Percentiles rank a stretch among this genome's conserved stretches.
These are phyloP conservation scores for Pandion haliaetus DNA, from an alignment of 2,113 vertebrate genomes.

Conservation along the genomic window DNA sequence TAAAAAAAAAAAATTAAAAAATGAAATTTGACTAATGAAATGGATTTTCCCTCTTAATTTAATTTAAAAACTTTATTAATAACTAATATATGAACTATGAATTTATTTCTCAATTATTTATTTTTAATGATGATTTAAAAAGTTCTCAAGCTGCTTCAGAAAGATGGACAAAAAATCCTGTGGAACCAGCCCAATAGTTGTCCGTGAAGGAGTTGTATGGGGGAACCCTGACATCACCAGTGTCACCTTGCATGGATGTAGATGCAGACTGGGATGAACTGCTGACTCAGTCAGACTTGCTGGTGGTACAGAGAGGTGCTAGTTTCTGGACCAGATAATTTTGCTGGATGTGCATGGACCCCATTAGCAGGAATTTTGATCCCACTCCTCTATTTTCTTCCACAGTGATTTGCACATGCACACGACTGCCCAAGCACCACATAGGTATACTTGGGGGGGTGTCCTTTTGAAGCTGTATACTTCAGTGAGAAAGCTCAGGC, in stretches of 20 bases:
- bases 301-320: background rate
- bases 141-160: background rate
- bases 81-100: background rate
- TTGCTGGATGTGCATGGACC: background rate
- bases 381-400: background rate
- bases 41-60: background rate
- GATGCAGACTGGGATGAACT: background rate
- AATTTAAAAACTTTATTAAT: background rate
- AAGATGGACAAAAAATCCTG: rapidly evolving
- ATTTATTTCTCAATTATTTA: background rate
- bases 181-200: background rate
- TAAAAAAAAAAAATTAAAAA: background rate
- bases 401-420: background rate
- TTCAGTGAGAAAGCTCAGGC: background rate
- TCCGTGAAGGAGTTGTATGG: background rate
- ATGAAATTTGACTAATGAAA: background rate
- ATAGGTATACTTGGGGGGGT: rapidly evolving
- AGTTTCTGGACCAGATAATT: background rate
- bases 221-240: background rate
- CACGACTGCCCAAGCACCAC: rapidly evolving
- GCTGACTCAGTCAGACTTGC: background rate
- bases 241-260: background rate
- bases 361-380: background rate
- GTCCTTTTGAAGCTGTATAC: background rate
- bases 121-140: background rate